Evolutionary conservation across 2,888 invertebrate genomes (phyloP).

Genomic region (Diarsia brunnea): DNA sequence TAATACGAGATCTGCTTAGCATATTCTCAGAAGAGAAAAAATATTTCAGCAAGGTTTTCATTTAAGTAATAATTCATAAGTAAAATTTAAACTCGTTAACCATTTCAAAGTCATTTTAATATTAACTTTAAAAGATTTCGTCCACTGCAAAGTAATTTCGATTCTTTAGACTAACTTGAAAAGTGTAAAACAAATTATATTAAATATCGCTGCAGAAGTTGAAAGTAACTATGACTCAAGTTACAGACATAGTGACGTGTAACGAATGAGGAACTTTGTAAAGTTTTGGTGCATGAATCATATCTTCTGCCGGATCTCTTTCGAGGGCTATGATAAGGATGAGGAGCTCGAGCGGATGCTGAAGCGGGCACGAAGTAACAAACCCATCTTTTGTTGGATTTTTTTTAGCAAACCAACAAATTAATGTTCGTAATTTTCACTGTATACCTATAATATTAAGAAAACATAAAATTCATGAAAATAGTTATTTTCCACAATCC

Average conservation of each 20-base stretch:
- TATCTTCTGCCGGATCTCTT: conserved; percentile 54
- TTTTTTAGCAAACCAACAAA: neutral
- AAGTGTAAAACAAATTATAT: conserved; percentile 29
- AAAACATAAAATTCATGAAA: neutral
- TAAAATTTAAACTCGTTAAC: conserved; percentile 10
- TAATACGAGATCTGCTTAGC: too few species aligned
- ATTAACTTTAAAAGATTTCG: conserved; percentile 3
- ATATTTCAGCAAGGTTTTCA: neutral
- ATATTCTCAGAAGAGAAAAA: neutral
- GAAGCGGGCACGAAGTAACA: neutral
- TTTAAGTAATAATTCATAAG: neutral
- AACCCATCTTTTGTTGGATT: neutral
- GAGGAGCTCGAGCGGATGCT: neutral
- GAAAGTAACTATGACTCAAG: conserved; percentile 35
- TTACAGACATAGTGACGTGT: conserved; percentile 51
- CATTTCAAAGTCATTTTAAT: neutral
- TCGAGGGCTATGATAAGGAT: conserved; percentile 5
- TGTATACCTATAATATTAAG: neutral
- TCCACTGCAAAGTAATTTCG: conserved; percentile 26
- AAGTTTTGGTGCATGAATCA: conserved; percentile 68
- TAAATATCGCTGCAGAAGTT: conserved; percentile 32
- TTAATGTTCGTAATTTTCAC: neutral
- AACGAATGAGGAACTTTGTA: conserved; percentile 64
- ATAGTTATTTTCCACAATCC: neutral
- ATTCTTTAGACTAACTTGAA: conserved; percentile 3